Evolutionary conservation across 2,888 invertebrate species (phyloP).

Genomic region (Synergus umbraculus): DNA sequence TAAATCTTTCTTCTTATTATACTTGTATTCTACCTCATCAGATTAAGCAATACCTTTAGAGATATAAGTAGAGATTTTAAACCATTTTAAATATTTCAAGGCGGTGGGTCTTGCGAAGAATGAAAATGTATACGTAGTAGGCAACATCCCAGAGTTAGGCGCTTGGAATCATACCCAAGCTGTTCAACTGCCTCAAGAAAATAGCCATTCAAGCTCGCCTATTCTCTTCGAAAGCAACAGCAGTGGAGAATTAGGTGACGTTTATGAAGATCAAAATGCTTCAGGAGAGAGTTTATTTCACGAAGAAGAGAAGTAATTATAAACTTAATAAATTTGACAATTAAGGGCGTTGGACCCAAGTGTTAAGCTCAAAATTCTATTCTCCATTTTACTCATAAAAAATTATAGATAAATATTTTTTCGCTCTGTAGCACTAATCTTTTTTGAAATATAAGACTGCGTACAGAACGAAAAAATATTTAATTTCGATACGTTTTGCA

Average conservation of each 20-base stretch:
- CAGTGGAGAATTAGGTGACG: slow-evolving; percentile 61
- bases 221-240: slow-evolving; percentile 65
- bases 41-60: neutral
- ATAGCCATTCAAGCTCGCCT: slow-evolving; percentile 63
- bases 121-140: slow-evolving; percentile 74
- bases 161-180: slow-evolving; percentile 76
- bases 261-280: slow-evolving; percentile 61
- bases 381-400: too few relatives aligned
- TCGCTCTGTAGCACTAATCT: too few relatives aligned
- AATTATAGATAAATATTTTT: too few relatives aligned
- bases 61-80: slow-evolving; percentile 8
- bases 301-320: slow-evolving; percentile 66
- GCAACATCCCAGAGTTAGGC: slow-evolving; percentile 74
- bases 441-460: too few relatives aligned
- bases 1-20: neutral
- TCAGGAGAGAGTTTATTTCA: slow-evolving; percentile 63
- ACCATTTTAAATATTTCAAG: slow-evolving; percentile 55
- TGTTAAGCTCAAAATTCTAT: too few relatives aligned
- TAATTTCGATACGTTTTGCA: too few relatives aligned
- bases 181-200: slow-evolving; percentile 70
- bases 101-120: slow-evolving; percentile 72
- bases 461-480: too few relatives aligned
- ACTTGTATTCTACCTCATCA: neutral
- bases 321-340: too few relatives aligned
- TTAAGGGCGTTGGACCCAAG: too few relatives aligned